These are phyloP conservation scores for Eupleurogrammus muticus DNA, from an alignment of 2,797 vertebrate species.

Conservation along the genomic window DNA sequence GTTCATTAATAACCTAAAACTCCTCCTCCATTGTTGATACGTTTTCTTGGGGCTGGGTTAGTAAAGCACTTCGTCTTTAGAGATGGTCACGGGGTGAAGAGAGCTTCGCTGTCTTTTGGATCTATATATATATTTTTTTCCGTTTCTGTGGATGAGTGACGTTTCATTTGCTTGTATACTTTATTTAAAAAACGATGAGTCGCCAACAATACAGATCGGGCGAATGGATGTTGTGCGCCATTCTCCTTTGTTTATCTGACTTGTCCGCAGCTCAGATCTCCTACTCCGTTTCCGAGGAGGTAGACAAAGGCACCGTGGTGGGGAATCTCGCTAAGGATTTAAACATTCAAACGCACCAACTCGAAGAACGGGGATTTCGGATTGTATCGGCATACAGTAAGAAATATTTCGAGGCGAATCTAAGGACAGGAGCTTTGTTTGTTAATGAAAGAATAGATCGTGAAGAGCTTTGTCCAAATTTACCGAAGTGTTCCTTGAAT, in stretches of 20 bases:
- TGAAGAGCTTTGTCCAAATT: conserved; percentile 75
- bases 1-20: conserved; percentile 12
- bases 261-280: conserved; percentile 71
- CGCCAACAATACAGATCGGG: neutral
- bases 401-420: conserved; percentile 78
- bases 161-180: neutral
- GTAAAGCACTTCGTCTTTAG: neutral
- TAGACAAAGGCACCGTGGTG: conserved; percentile 80
- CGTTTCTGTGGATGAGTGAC: neutral
- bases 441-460: conserved; percentile 79
- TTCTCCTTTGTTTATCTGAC: conserved; percentile 67
- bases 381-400: conserved; percentile 75
- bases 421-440: conserved; percentile 72
- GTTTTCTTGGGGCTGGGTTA: neutral
- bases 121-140: too few species aligned
- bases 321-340: conserved; percentile 81
- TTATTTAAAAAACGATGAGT: conserved; percentile 22
- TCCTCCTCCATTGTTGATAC: conserved; percentile 47
- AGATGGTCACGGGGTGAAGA: neutral
- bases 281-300: conserved; percentile 84
- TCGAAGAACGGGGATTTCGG: conserved; percentile 72
- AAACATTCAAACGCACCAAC: conserved; percentile 66
- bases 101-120: neutral
- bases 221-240: conserved; percentile 42
- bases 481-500: conserved; percentile 74